Evolutionary conservation across 2,888 invertebrate genomes (phyloP).

Genomic region (Pilophorus perplexus): DNA sequence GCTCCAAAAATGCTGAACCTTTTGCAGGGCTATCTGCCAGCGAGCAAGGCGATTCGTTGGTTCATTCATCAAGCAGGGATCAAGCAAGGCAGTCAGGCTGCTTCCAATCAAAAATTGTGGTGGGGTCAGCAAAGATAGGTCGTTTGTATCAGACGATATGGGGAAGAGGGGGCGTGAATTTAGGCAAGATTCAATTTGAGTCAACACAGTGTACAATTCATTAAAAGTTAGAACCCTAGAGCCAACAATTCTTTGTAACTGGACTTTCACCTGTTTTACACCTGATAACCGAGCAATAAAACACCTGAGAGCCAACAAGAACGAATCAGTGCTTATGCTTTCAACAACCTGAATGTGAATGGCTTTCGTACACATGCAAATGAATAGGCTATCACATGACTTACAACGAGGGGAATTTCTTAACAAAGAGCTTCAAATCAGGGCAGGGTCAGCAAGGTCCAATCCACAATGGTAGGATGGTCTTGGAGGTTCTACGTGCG

Average conservation of each 20-base stretch:
- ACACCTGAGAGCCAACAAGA: conserved; percentile 47
- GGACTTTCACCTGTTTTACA: not conserved
- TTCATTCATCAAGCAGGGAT: conserved; percentile 8
- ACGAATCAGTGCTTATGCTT: conserved; percentile 47
- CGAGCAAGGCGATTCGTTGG: conserved; percentile 9
- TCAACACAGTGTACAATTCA: conserved; percentile 7
- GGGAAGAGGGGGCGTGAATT: not conserved
- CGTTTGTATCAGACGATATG: conserved; percentile 22
- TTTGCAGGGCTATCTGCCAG: conserved; percentile 20
- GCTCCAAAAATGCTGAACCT: conserved; percentile 22
- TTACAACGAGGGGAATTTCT: conserved; percentile 41
- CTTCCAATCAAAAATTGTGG: conserved; percentile 28
- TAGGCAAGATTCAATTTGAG: conserved; percentile 23
- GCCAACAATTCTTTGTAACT: not conserved
- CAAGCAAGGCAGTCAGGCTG: conserved; percentile 5
- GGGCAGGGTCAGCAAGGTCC: not conserved
- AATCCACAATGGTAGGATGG: conserved; percentile 17
- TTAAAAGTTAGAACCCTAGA: not conserved
- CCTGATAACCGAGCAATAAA: conserved; percentile 46
- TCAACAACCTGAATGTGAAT: conserved; percentile 48
- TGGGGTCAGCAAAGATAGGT: conserved; percentile 25
- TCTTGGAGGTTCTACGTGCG: conserved; percentile 46
- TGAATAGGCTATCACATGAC: conserved; percentile 47
- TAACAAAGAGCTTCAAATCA: not conserved
- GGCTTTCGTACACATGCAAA: conserved; percentile 49